Evolutionary conservation across 2,797 vertebrate species (phyloP).

Genomic region (Botia almorhae): DNA sequence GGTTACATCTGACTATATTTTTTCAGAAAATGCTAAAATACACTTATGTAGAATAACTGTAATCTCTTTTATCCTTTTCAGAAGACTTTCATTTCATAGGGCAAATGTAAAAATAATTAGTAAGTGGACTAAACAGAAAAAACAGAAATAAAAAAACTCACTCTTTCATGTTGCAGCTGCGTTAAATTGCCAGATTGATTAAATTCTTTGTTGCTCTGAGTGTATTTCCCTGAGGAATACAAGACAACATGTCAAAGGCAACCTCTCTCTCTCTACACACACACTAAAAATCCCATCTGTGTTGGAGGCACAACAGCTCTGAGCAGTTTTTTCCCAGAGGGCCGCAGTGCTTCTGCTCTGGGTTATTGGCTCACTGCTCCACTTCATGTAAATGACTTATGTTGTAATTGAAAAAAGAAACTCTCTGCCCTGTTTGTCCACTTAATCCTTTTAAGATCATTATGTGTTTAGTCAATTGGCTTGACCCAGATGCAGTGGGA

Average conservation of each 20-base stretch:
- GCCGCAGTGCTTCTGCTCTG: conserved; percentile 54
- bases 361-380: conserved; percentile 63
- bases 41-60: background rate
- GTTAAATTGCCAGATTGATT: conserved; percentile 82
- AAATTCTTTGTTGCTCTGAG: conserved; percentile 67
- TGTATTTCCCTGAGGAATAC: conserved; percentile 76
- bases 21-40: too few relatives aligned
- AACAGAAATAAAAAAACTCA: background rate
- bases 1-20: too few relatives aligned
- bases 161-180: conserved; percentile 58
- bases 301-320: conserved; percentile 48
- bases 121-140: conserved; percentile 17
- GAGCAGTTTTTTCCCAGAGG: conserved; percentile 66
- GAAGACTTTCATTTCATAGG: conserved; percentile 15
- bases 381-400: conserved; percentile 73
- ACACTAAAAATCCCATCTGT: conserved; percentile 44
- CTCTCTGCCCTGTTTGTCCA: conserved; percentile 72
- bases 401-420: conserved; percentile 83
- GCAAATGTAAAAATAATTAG: conserved; percentile 5
- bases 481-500: conserved; percentile 76
- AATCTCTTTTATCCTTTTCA: background rate
- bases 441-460: conserved; percentile 85
- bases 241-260: conserved; percentile 70
- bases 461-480: conserved; percentile 77
- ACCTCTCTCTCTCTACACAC: conserved; percentile 7